Evolutionary conservation across 2,797 vertebrate species (phyloP).

Genomic region (Glyptemys insculpta): DNA sequence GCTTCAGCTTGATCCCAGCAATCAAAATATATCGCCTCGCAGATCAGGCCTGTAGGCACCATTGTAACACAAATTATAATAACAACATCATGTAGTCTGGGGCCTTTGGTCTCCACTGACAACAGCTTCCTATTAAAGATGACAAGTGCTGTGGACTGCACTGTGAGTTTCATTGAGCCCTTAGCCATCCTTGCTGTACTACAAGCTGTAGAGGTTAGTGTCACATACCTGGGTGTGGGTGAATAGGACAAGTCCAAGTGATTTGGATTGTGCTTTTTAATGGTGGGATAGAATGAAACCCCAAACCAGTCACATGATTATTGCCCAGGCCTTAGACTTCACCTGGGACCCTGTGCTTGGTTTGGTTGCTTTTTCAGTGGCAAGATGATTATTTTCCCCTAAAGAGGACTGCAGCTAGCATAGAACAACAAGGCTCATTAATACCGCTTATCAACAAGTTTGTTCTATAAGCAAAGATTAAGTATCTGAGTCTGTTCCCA

Average conservation of each 20-base stretch:
- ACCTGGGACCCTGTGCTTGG: not conserved
- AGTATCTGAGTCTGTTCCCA: not conserved
- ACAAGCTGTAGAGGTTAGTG: not conserved
- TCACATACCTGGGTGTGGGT: not conserved
- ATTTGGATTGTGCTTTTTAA: not conserved
- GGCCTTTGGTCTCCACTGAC: rapidly evolving
- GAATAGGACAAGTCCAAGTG: not conserved
- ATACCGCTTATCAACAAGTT: not conserved
- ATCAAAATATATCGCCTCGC: not conserved
- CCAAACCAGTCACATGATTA: not conserved
- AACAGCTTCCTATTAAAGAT: not conserved
- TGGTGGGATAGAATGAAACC: not conserved
- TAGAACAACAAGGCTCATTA: not conserved
- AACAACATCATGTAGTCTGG: rapidly evolving
- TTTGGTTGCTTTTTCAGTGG: not conserved
- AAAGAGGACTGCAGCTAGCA: not conserved
- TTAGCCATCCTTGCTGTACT: not conserved
- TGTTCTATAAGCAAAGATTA: slow-evolving; percentile 6
- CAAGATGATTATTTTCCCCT: not conserved
- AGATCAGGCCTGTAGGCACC: not conserved
- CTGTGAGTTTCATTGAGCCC: not conserved
- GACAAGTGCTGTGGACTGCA: not conserved
- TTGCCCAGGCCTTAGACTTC: not conserved
- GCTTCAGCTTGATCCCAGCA: not conserved
- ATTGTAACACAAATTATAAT: not conserved